Percentiles rank a stretch among this genome's conserved stretches.
Evolutionary conservation across 2,797 vertebrate genomes (phyloP).

Genomic region (Clarias fuscus): DNA sequence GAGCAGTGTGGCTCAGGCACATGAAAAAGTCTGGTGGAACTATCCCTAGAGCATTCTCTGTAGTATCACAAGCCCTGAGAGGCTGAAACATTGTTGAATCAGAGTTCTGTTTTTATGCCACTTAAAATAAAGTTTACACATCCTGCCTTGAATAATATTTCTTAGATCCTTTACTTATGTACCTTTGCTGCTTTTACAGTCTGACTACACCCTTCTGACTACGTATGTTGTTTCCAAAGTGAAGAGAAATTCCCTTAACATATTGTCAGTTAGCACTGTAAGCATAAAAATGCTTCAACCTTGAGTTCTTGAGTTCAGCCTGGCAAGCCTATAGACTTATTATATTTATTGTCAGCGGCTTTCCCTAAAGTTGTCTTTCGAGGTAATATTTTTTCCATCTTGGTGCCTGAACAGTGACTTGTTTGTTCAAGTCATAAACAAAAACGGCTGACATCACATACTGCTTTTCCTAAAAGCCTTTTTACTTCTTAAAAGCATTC

Average conservation of each 20-base stretch:
- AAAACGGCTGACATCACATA: conserved; percentile 9
- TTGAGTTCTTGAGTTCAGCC: conserved; percentile 11
- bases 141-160: not conserved
- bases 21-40: not conserved
- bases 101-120: not conserved
- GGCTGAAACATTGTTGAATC: conserved; percentile 3
- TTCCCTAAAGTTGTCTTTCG: not conserved
- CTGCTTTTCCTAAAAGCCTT: not conserved
- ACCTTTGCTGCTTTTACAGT: not conserved
- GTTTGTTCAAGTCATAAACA: conserved; percentile 13
- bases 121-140: not conserved
- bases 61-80: not conserved
- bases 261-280: not conserved
- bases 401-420: conserved; percentile 11
- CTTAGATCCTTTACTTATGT: not conserved
- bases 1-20: conserved; percentile 1
- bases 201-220: not conserved
- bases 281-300: not conserved
- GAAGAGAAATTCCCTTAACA: not conserved
- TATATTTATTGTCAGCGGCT: not conserved
- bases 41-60: not conserved
- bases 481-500: conserved; percentile 3
- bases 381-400: not conserved
- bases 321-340: not conserved
- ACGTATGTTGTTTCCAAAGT: not conserved